Conservation (phyloP, 2,888 invertebrate genomes). For the Drosophila subsilvestris region DNA sequence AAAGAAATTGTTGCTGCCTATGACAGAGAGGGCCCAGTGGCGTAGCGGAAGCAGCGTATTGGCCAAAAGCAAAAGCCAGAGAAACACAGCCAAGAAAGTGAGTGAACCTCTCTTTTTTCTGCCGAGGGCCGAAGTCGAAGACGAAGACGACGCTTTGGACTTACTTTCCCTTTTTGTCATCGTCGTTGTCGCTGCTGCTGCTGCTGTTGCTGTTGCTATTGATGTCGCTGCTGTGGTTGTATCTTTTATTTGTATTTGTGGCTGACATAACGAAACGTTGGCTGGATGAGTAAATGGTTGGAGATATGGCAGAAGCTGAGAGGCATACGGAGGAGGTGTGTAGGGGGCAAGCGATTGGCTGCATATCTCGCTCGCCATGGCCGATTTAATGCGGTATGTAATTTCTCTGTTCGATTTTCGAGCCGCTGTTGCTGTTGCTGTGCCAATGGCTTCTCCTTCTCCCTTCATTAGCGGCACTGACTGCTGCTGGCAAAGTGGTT, state of each 20-base stretch:
- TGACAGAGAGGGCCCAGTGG: conserved; percentile 15
- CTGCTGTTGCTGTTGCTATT: not conserved
- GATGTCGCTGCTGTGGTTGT: conserved; percentile 28
- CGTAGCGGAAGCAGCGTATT: conserved; percentile 61
- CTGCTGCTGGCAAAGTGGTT: conserved; percentile 43
- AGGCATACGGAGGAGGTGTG: conserved; percentile 11
- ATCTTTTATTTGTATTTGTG: conserved; percentile 2
- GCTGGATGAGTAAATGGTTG: conserved; percentile 24
- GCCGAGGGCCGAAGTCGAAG: conserved; percentile 51
- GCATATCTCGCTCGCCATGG: conserved; percentile 51
- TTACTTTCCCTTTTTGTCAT: conserved; percentile 74
- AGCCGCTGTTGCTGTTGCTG: conserved; percentile 22
- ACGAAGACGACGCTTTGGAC: conserved; percentile 43
- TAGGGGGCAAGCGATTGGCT: conserved; percentile 52
- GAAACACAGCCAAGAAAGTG: conserved; percentile 55
- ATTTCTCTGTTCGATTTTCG: conserved; percentile 52
- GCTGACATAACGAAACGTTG: conserved; percentile 68
- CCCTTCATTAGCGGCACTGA: conserved; percentile 27
- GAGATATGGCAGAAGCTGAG: conserved; percentile 4
- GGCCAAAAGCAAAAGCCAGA: conserved; percentile 52
- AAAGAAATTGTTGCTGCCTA: conserved; percentile 25
- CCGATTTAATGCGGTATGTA: conserved; percentile 38
- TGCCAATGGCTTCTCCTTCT: conserved; percentile 30
- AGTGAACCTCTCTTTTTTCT: conserved; percentile 40
- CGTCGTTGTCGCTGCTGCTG: conserved; percentile 32